Evolutionary conservation across 2,113 vertebrate genomes (phyloP).

Genomic region (Bubo blakistoni): DNA sequence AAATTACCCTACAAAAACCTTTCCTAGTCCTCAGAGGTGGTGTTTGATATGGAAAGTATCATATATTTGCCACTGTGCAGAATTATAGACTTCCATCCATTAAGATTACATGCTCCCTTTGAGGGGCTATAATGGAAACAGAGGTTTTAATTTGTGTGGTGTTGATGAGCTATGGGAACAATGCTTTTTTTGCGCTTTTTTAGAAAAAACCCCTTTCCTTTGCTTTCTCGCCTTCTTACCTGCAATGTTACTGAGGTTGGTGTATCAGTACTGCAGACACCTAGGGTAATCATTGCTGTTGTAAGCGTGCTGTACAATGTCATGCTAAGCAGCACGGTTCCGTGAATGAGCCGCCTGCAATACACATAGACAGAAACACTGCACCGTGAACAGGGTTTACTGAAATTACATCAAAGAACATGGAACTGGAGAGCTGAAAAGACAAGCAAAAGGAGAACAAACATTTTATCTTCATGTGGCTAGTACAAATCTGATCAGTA

Average conservation of each 20-base stretch:
- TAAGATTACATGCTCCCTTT: neutral
- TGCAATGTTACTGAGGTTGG: slow-evolving; percentile 58
- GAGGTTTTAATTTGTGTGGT: neutral
- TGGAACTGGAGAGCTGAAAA: neutral
- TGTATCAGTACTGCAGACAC: slow-evolving; percentile 32
- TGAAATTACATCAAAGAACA: neutral
- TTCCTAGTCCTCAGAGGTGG: neutral
- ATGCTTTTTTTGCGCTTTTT: neutral
- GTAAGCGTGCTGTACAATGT: neutral
- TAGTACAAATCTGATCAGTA: neutral
- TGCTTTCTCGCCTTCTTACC: neutral
- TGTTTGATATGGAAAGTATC: neutral
- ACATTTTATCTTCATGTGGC: neutral
- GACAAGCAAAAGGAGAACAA: neutral
- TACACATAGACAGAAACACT: neutral
- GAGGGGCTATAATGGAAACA: neutral
- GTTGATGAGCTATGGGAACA: neutral
- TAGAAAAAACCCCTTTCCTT: neutral
- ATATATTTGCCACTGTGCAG: neutral
- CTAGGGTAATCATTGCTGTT: slow-evolving; percentile 43
- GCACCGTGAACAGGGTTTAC: neutral
- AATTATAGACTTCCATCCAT: neutral
- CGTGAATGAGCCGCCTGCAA: slow-evolving; percentile 8
- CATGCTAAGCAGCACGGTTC: slow-evolving; percentile 60
- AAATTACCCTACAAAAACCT: neutral